Conservation (phyloP, 2,888 invertebrate genomes). For the Orchestes rusci region DNA sequence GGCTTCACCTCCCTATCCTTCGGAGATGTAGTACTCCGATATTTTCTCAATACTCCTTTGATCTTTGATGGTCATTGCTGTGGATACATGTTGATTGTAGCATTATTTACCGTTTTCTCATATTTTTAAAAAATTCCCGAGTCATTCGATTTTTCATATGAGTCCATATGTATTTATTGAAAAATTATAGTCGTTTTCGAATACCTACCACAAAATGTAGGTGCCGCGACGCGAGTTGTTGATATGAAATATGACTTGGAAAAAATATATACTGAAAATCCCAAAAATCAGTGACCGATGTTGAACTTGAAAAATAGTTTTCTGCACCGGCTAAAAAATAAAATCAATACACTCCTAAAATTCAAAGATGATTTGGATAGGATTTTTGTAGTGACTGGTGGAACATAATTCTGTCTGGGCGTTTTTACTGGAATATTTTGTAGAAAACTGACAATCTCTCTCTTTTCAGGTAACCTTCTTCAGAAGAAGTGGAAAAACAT, state of each 20-base stretch:
- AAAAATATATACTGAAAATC: too few relatives aligned
- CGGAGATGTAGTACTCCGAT: background rate
- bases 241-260: too few relatives aligned
- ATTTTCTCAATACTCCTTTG: background rate
- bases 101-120: background rate
- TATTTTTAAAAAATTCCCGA: background rate
- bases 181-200: background rate
- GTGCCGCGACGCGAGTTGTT: too few relatives aligned
- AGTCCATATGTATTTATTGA: constrained; percentile 2
- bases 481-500: constrained; percentile 14
- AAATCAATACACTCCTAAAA: too few relatives aligned
- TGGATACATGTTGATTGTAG: background rate
- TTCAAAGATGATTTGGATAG: too few relatives aligned
- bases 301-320: too few relatives aligned
- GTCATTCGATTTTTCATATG: constrained; percentile 7
- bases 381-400: too few relatives aligned
- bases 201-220: background rate
- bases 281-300: too few relatives aligned
- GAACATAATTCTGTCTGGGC: too few relatives aligned
- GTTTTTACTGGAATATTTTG: too few relatives aligned
- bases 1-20: background rate
- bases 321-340: too few relatives aligned
- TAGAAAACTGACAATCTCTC: too few relatives aligned
- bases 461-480: constrained; percentile 9
- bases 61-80: background rate